Base-by-base conservation (phyloP, 2,113 vertebrate species). In the Hyperopisus bebe region DNA sequence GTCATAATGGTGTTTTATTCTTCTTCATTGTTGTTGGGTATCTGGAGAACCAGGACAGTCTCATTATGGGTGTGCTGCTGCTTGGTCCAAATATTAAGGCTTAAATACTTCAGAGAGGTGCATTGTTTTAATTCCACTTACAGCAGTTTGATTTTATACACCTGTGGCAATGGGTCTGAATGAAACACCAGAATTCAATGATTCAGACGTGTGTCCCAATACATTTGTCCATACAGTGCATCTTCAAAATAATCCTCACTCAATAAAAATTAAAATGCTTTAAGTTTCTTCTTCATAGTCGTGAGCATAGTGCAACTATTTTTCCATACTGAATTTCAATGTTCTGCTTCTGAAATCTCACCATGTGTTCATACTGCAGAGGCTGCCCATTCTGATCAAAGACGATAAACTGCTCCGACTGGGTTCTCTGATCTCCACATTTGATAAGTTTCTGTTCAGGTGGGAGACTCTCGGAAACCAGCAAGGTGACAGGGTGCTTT, bases 301-400 rank as follows among this genome's bases (percentile, higher is more conserved):
- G 0, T 35, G 5, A 10, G 48, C 50, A 87, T 21, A 51, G 50
- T 87, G 46, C 5, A 27, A 42, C 19, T 15, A 53, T 35, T 35
- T 51, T 85, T 46, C 15, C 7, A 53, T 55, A 31, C 1, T 55
- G 17, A 87, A 55, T 55, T 17, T 35, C 58, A 24, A 24, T 70
- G 27, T 53, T 35, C 53, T 44, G 31, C 42, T 47, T 27, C 24
- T 21, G 46, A 48, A 51, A 88, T 80, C 96, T 97, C 92, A 97
- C 97, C 96, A 97, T 93, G 7, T 94, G 93, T 86, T 97, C 96
- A 87, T 92, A 96, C 1, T 93, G 94, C 50, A 97, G 7, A 31
- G 95, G 90, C 10, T 95, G 95, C 47, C 94, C 92, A 2, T 94
- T 93, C 91, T 95, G 95, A 89, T 97, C 94, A 70, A 94, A 66